Evolutionary conservation across 2,113 vertebrate genomes (phyloP), one percentile per base, ranked within the genome.

Genomic region (Oostethus manadensis): DNA sequence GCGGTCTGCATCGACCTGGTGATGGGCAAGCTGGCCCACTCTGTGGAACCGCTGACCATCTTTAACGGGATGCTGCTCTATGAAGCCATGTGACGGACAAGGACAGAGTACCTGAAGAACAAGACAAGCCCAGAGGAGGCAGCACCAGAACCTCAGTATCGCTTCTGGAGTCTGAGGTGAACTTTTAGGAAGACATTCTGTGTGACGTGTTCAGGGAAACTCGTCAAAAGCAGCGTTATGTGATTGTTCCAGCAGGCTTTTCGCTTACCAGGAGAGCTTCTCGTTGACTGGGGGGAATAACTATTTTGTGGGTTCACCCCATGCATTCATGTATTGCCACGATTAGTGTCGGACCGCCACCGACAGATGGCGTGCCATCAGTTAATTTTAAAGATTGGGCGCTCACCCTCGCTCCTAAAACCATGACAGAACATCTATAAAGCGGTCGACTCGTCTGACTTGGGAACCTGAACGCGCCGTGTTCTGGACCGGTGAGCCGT

Each of bases 1-100:
- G 94, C 93, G 0, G 92, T 98, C 33, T 98, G 94, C 35, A 85
- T 98, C 6, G 94, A 98, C 77, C 88, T 98, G 78, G 96, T 97
- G 40, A 93, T 89, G n/a, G 96, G 95, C 29, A 92, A 90, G 75
- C 85, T 97, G 72, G 93, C 95, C 0, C 92, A 94, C 71, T 93
- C 96, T 0, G 92, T 91, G 56, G 95, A 98, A 73, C 96, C 96
- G 0, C 91, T 96, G 70, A 98, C 96, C 2, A 66, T 94, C 56
- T 98, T 98, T 86, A 98, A 85, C 0, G 95, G 91, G 1, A 85
- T 90, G 59, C 85, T 98, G 62, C 90, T 98, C 14, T 98, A 96
- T 11, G 89, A 87, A 18, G 77, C 88, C 60, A 71, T 85, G 51
- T 86, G 74, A 82, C 1, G 9, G 33, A 55, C n/a, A 55, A 55